Base-by-base conservation (phyloP, 2,888 invertebrate genomes). In the Erebia aethiops region DNA sequence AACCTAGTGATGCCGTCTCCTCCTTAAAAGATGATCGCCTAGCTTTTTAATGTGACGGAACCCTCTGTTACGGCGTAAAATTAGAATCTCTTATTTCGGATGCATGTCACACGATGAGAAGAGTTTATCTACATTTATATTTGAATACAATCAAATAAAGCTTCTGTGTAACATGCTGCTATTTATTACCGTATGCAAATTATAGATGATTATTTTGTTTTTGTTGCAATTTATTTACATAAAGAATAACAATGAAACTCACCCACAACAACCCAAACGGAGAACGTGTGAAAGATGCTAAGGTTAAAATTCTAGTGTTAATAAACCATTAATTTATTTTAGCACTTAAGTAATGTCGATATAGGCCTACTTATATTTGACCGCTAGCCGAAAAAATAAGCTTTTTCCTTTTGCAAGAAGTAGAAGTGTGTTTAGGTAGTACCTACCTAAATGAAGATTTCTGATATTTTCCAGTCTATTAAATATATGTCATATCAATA, bases 111-210 rank as follows among this genome's bases (percentile, higher is more conserved):
- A 91, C 87, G 86, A 83, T 82, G 70, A 76, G 75, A 84, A 85
- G 87, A 90, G 85, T 90, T 91, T 91, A 89, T 91, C 91, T 91
- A 89, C 88, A 86, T 43, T 87, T 82, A 84, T 86, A 87, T 90
- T 87, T 88, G 87, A 89, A 56, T 67, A 58, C 49, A 58, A 67
- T 67, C 58, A 81, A 82, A 82, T 79, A 79, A 83, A 84, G 86
- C 85, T 81, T 86, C 84, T 81, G 77, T 81, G 79, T 82, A 86
- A 83, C 82, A 82, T 82, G 79, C 77, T 63, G 58, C 67, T 8
- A 62, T n/a, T 18, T n/a, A 52, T 18, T n/a, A 52, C 35, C 56
- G 18, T 58, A 11, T 1, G 4, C 43, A 51, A 51, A n/a, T n/a
- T n/a, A n/a, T n/a, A n/a, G n/a, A n/a, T n/a, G n/a, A n/a, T n/a